A percentile compares a stretch with the other conserved stretches of the same genome.
These are phyloP conservation scores for Helobdella robusta DNA, from an alignment of 2,888 invertebrate species.

Conservation along the genomic window DNA sequence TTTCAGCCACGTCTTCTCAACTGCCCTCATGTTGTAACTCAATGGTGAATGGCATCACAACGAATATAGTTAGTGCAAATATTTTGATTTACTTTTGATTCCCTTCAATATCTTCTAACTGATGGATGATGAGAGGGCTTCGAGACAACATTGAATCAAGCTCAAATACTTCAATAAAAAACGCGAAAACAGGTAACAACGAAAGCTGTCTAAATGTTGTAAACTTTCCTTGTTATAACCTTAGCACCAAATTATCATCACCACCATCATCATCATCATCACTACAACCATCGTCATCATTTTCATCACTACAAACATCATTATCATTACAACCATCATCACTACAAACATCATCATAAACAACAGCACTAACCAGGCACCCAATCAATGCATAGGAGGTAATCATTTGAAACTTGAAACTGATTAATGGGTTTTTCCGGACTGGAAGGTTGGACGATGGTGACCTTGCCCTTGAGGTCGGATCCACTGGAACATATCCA, in stretches of 20 bases:
- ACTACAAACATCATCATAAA: background rate
- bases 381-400: constrained; percentile 86
- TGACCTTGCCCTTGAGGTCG: constrained; percentile 49
- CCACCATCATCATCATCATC: background rate
- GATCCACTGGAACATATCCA: constrained; percentile 78
- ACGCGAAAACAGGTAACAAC: no score
- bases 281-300: background rate
- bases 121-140: no score
- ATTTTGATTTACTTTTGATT: no score
- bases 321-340: background rate
- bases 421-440: constrained; percentile 86
- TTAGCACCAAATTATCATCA: background rate
- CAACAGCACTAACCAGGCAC: constrained; percentile 57
- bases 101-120: no score
- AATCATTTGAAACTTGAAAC: constrained; percentile 82
- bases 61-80: no score
- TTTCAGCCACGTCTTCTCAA: no score
- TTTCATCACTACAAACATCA: background rate
- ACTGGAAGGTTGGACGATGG: constrained; percentile 88
- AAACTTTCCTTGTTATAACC: no score
- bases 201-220: no score
- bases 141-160: no score
- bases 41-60: no score
- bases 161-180: no score
- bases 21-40: no score